Base-by-base conservation (phyloP, 2,888 invertebrate genomes). In the Drosophila longiperda region DNA sequence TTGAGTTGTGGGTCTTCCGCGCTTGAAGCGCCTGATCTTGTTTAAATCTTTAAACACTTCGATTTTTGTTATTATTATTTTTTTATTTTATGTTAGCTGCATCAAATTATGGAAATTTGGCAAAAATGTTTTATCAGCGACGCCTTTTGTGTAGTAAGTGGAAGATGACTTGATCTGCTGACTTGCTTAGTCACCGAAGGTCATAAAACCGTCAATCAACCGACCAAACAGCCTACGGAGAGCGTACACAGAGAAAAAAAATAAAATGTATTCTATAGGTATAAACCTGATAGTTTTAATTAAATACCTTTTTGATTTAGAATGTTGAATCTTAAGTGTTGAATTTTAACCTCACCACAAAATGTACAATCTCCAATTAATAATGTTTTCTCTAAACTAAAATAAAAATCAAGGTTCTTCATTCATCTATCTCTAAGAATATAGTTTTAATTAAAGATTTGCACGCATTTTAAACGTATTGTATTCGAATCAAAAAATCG, bases 101-200 rank as follows among this genome's bases (percentile, higher is more conserved):
- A 73, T 81, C 72, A 57, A 73, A 78, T 85, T 86, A 88, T 86
- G 86, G 75, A 80, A 82, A 85, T 85, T 71, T 61, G 69, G 52
- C 62, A 64, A 75, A 70, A 70, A 78, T 52, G 67, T 65, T 66
- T 34, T 65, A 63, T 58, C 60, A 83, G 67, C 49, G 59, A 60
- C 57, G 75, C 72, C 66, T 66, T 65, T 73, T 69, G 66, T 65
- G 57, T 34, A 4, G 48, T 38, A 36, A 15, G 45, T 38, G 34
- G 49, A 36, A 78, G 80, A 65, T 72, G 78, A 63, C 55, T 72
- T 67, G 65, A 54, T 69, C 65, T 48, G 59, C 55, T 74, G 48
- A 58, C 60, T 42, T 73, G 67, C 67, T 84, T 71, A 75, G 84
- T 79, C 84, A 82, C 53, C 66, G 79, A 87, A 84, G 84, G 84